Evolutionary conservation across 2,888 invertebrate genomes (phyloP).

Genomic region (Hemicrepidius hirtus): DNA sequence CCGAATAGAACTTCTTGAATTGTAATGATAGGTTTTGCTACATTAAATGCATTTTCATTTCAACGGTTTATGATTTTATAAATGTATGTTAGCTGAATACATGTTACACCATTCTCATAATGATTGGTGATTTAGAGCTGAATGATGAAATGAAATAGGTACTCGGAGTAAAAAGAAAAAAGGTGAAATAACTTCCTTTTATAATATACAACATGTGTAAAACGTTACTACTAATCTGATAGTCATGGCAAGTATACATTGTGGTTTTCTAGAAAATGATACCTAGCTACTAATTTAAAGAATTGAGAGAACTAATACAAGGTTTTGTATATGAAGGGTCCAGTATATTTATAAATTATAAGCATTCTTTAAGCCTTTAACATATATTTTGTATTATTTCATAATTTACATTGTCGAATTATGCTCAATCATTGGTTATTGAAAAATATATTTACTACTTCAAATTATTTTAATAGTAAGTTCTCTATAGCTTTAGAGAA

Average conservation of each 20-base stretch:
- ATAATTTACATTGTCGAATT: no score
- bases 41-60: constrained; percentile 41
- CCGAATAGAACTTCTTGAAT: constrained; percentile 38
- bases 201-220: constrained; percentile 21
- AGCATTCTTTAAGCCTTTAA: no score
- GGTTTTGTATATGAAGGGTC: no score
- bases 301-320: no score
- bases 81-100: constrained; percentile 38
- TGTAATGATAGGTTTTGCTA: constrained; percentile 43
- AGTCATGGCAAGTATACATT: neutral
- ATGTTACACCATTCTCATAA: constrained; percentile 28
- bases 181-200: constrained; percentile 12
- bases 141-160: constrained; percentile 35
- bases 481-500: no score
- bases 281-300: no score
- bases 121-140: constrained; percentile 38
- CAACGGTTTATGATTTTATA: constrained; percentile 43
- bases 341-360: no score
- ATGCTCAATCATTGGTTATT: no score
- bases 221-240: neutral
- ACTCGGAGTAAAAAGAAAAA: constrained; percentile 4
- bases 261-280: no score
- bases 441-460: no score
- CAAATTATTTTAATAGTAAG: no score
- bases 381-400: no score